Base-by-base conservation (phyloP, 2,888 invertebrate species). In the Tinea pellionella region DNA sequence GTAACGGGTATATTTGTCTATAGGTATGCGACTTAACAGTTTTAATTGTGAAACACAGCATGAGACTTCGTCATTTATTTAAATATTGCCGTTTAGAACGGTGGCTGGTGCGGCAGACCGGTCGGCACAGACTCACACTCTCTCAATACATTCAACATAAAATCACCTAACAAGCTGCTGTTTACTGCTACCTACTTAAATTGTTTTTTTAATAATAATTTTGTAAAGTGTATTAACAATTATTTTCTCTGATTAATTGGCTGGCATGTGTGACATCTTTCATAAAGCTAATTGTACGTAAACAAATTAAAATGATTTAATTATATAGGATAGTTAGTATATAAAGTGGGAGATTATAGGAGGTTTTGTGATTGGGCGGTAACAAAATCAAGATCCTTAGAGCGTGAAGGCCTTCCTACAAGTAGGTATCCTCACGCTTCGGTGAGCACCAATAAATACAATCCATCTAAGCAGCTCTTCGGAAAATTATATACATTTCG, bases 11-110 rank as follows among this genome's bases (percentile, higher is more conserved):
- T 73, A 72, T 68, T 70, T 73, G 71, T 68, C 68, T 68, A 64
- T 66, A 32, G 32, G 18, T 19, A 61, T 32, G 60, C 71, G 66
- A 68, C 67, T 69, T 73, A 78, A 78, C 74, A 78, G 77, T 80
- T 78, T 78, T 77, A 79, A 77, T 81, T 79, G 78, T 78, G 74
- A 77, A 78, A 77, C 76, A 65, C 72, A 74, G 73, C 70, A 69
- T 69, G 75, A 74, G 72, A 69, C 73, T 78, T 76, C 74, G 76
- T 53, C 75, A 77, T 74, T 77, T 79, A 79, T 78, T 78, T 74
- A 79, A 80, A 80, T 77, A 73, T 74, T 73, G 75, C 75, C 74
- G 73, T 74, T 73, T 72, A 71, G 75, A 78, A 77, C 78, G 74
- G 76, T 76, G 73, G 77, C 72, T 67, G 70, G 66, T 64, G 24